A percentile compares a stretch with the other conserved stretches of the same genome.
These are phyloP conservation scores for Sarcophaga peregrina DNA, from an alignment of 1,140 invertebrate genomes.

Conservation along the genomic window DNA sequence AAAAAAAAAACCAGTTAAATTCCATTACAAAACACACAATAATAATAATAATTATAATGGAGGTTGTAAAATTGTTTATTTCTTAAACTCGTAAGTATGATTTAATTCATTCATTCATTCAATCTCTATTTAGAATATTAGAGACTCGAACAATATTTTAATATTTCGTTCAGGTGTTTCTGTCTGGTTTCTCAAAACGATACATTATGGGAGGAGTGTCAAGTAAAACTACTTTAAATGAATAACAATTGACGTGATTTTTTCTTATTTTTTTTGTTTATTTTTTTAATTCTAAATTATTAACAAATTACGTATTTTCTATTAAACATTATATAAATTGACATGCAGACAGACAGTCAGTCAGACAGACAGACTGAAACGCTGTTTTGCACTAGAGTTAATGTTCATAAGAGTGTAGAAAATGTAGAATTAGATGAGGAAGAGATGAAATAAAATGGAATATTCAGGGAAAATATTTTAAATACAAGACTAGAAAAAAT, in stretches of 20 bases:
- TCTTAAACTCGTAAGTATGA: background rate
- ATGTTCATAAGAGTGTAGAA: no score
- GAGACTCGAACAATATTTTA: background rate
- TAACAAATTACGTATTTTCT: constrained; percentile 13
- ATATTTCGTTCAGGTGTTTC: constrained; percentile 12
- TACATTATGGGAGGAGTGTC: constrained; percentile 22
- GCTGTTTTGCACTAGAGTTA: no score
- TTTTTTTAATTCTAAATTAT: no score
- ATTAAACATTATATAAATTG: background rate
- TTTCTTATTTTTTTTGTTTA: background rate
- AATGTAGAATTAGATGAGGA: no score
- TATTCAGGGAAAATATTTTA: no score
- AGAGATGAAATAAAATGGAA: no score
- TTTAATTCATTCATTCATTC: background rate
- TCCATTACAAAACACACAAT: background rate
- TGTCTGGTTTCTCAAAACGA: background rate
- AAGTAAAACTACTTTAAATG: constrained; percentile 34
- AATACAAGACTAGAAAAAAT: no score
- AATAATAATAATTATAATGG: no score
- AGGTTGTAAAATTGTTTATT: no score
- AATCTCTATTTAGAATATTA: background rate
- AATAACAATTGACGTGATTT: constrained; percentile 5
- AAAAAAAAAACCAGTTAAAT: constrained; percentile 16
- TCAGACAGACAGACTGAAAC: no score
- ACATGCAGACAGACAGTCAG: no score